These are phyloP conservation scores for Heliconius erato DNA, from an alignment of 2,888 invertebrate species.

Conservation along the genomic window DNA sequence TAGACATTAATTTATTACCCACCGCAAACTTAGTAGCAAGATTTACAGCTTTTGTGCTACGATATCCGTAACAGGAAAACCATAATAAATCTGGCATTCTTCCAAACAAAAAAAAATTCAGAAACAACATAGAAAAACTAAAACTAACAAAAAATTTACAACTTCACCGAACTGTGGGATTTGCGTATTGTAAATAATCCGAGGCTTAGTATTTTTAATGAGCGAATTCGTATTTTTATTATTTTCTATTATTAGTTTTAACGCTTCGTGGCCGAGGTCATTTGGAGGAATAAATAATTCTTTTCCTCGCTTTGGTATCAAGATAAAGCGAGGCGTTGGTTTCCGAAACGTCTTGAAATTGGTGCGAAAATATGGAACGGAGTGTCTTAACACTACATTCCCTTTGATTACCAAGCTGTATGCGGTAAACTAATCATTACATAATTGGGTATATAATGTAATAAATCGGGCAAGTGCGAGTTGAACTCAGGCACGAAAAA, in stretches of 20 bases:
- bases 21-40: slow-evolving; percentile 26
- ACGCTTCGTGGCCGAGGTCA: too few species aligned
- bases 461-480: too few species aligned
- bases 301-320: too few species aligned
- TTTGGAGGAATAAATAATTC: too few species aligned
- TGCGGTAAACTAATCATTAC: too few species aligned
- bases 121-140: slow-evolving; percentile 19
- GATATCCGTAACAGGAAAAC: slow-evolving; percentile 32
- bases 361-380: too few species aligned
- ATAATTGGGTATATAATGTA: too few species aligned
- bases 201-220: not conserved
- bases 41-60: slow-evolving; percentile 29
- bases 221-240: not conserved
- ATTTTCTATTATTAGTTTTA: not conserved
- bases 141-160: not conserved
- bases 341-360: too few species aligned
- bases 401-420: too few species aligned
- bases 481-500: too few species aligned
- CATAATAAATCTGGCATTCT: slow-evolving; percentile 23
- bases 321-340: too few species aligned
- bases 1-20: slow-evolving; percentile 28
- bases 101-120: slow-evolving; percentile 1
- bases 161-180: slow-evolving; percentile 1
- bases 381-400: too few species aligned
- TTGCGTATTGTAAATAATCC: slow-evolving; percentile 1